These are phyloP conservation scores for Miniopterus natalensis DNA, from an alignment of 2,113 vertebrate genomes.

Conservation along the genomic window DNA sequence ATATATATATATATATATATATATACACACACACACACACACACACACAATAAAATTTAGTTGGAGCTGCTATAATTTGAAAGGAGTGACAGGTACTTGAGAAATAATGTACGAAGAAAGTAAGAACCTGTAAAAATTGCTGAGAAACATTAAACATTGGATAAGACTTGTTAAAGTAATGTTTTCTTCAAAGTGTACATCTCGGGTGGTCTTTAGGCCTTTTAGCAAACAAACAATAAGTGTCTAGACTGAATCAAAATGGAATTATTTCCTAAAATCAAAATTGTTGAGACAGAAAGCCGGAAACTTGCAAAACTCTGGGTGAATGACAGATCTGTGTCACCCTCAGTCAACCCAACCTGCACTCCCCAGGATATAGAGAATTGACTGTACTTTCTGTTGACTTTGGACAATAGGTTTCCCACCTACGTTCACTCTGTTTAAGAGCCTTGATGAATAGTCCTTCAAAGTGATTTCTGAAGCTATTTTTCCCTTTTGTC, in stretches of 20 bases:
- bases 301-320: slow-evolving; percentile 11
- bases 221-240: slow-evolving; percentile 55
- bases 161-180: neutral
- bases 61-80: neutral
- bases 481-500: slow-evolving; percentile 70
- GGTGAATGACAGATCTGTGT: slow-evolving; percentile 62
- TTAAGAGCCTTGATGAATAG: slow-evolving; percentile 76
- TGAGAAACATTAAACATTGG: slow-evolving; percentile 15
- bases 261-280: slow-evolving; percentile 29
- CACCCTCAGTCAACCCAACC: slow-evolving; percentile 32
- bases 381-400: slow-evolving; percentile 63
- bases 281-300: neutral
- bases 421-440: slow-evolving; percentile 67
- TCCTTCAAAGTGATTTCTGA: slow-evolving; percentile 79
- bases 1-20: too few species aligned
- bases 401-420: slow-evolving; percentile 79
- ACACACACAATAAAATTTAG: neutral
- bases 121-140: neutral
- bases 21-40: too few species aligned
- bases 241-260: neutral
- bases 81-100: neutral
- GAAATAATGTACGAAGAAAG: neutral
- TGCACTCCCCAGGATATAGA: slow-evolving; percentile 68
- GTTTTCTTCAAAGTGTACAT: neutral
- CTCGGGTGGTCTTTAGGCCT: neutral